Evolutionary conservation across 2,888 invertebrate species (phyloP).

Genomic region (Tipula confusa): DNA sequence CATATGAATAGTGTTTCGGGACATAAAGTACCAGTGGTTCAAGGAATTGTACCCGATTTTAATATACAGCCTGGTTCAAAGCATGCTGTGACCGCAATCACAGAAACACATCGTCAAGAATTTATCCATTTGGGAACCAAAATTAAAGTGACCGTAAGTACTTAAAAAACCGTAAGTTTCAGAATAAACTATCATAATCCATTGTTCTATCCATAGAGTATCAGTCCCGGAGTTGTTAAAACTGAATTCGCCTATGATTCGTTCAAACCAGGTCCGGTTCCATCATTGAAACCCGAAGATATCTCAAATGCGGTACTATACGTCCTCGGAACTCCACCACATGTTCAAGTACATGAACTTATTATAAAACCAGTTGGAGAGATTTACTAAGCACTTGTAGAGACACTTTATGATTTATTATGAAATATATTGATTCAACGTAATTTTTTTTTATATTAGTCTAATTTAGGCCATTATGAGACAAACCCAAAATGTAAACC

Average conservation of each 20-base stretch:
- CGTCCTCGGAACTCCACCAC: slow-evolving; percentile 41
- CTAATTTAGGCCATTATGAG: too few species aligned
- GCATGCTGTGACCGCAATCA: slow-evolving; percentile 36
- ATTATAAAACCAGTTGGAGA: slow-evolving; percentile 43
- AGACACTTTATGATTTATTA: too few species aligned
- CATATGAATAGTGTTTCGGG: slow-evolving; percentile 49
- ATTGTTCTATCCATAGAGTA: neutral
- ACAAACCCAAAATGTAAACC: too few species aligned
- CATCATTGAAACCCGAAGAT: slow-evolving; percentile 37
- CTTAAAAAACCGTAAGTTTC: neutral
- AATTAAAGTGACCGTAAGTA: slow-evolving; percentile 28
- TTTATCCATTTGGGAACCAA: slow-evolving; percentile 33
- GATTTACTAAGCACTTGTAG: too few species aligned
- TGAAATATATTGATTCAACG: too few species aligned
- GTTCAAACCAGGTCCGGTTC: neutral
- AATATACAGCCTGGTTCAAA: neutral
- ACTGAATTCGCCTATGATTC: neutral
- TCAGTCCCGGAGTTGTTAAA: slow-evolving; percentile 21
- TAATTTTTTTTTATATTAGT: too few species aligned
- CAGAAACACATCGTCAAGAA: slow-evolving; percentile 37
- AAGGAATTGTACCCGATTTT: slow-evolving; percentile 21
- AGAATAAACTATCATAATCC: neutral
- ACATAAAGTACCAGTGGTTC: slow-evolving; percentile 37
- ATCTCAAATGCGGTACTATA: slow-evolving; percentile 41
- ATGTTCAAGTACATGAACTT: slow-evolving; percentile 37